Percentiles rank a stretch among this genome's conserved stretches.
Evolutionary conservation across 2,113 vertebrate genomes (phyloP).

Genomic region (Shinisaurus crocodilurus): DNA sequence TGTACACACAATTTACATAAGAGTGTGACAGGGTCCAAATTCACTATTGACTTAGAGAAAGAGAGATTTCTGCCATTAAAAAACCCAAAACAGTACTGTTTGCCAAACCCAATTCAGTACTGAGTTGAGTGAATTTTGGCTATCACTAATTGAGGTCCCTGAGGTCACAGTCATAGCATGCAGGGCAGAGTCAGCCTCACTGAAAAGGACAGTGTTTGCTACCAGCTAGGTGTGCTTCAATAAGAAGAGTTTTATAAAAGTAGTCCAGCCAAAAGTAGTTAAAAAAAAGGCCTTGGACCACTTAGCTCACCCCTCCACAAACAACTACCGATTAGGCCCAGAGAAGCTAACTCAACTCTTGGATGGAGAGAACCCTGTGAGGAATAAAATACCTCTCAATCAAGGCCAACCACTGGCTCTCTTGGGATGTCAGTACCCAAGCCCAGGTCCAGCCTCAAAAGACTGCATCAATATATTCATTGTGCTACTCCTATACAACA

Average conservation of each 20-base stretch:
- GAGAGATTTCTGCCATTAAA: too few relatives aligned
- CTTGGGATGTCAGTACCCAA: neutral
- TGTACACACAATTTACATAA: neutral
- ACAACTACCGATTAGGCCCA: too few relatives aligned
- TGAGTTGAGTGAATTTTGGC: neutral
- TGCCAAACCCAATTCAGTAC: neutral
- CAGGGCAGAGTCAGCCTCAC: too few relatives aligned
- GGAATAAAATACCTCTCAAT: neutral
- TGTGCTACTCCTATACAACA: neutral
- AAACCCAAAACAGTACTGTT: neutral
- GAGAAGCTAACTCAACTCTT: too few relatives aligned
- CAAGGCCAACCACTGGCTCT: neutral
- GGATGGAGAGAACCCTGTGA: neutral
- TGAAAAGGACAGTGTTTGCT: neutral
- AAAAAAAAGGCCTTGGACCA: too few relatives aligned
- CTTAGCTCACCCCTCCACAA: too few relatives aligned
- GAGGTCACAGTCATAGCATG: too few relatives aligned
- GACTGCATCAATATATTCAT: neutral
- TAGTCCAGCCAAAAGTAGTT: too few relatives aligned
- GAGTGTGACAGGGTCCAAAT: neutral
- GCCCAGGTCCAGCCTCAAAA: neutral
- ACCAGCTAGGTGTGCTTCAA: neutral
- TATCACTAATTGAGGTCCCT: too few relatives aligned
- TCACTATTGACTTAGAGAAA: neutral
- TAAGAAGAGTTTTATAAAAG: neutral